A percentile compares a stretch with the other conserved stretches of the same genome.
Evolutionary conservation across 1,140 invertebrate genomes (phyloP).

Genomic region (Aphidius ervi): DNA sequence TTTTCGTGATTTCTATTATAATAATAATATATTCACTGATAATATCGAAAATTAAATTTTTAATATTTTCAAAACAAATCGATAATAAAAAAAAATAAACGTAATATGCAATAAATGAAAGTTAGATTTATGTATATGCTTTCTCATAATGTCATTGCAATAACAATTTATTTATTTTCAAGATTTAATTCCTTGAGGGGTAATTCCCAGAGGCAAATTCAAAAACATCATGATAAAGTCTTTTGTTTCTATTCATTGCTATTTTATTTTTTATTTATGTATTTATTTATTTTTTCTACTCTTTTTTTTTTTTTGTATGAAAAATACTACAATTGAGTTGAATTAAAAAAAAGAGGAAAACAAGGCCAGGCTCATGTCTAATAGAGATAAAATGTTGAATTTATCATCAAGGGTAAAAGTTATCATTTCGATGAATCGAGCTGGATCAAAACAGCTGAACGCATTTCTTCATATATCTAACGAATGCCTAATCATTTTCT

Average conservation of each 20-base stretch:
- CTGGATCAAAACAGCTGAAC: conserved; percentile 9
- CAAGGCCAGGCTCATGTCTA: conserved; percentile 1
- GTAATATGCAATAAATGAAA: too few relatives aligned
- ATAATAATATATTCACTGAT: too few relatives aligned
- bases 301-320: neutral
- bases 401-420: conserved; percentile 13
- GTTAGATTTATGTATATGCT: neutral
- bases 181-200: too few relatives aligned
- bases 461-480: conserved; percentile 6
- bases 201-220: too few relatives aligned
- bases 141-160: neutral
- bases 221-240: too few relatives aligned
- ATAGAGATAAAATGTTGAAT: conserved; percentile 12
- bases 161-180: too few relatives aligned
- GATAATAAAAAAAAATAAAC: too few relatives aligned
- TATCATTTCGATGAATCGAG: conserved; percentile 9
- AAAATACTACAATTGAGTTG: conserved; percentile 8
- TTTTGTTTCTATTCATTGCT: too few relatives aligned
- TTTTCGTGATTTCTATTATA: neutral
- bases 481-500: conserved; percentile 39
- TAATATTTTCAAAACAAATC: too few relatives aligned
- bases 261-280: neutral
- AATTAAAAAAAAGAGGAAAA: neutral
- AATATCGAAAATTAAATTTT: too few relatives aligned
- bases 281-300: conserved; percentile 11